Conservation (phyloP, 2,888 invertebrate genomes). For the Diplolepis rosae region DNA sequence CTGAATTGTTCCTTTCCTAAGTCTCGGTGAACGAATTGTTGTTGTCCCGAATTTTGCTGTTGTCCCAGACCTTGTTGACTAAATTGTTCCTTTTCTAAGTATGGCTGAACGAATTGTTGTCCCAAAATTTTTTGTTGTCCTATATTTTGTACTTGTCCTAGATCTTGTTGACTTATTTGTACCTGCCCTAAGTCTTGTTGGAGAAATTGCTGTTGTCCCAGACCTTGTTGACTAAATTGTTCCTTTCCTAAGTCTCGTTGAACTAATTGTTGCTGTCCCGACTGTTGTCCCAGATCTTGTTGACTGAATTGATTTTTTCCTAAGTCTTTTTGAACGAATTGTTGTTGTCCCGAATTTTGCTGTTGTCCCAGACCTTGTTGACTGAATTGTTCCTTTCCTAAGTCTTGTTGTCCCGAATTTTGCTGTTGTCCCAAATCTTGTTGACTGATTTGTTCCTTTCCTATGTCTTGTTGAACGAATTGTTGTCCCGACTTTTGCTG, state of each 20-base stretch:
- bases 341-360: background rate
- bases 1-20: background rate
- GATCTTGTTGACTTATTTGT: slow-evolving; percentile 50
- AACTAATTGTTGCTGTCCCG: background rate
- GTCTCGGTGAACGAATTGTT: background rate
- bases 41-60: background rate
- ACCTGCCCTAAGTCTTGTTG: slow-evolving; percentile 43
- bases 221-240: slow-evolving; percentile 46
- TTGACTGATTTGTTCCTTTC: background rate
- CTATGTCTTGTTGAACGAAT: background rate
- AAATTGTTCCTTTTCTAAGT: background rate
- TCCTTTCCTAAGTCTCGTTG: slow-evolving; percentile 36
- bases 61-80: slow-evolving; percentile 49
- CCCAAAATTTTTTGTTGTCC: slow-evolving; percentile 41
- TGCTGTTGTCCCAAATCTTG: no score
- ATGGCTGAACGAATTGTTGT: slow-evolving; percentile 36
- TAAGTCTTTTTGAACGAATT: background rate
- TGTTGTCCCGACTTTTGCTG: background rate
- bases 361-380: background rate
- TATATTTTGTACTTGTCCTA: slow-evolving; percentile 30
- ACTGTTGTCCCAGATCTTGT: slow-evolving; percentile 38
- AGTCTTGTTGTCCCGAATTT: background rate
- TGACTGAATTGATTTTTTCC: slow-evolving; percentile 40
- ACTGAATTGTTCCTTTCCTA: background rate
- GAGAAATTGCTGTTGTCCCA: slow-evolving; percentile 36